phyloP scores from a whole-genome alignment of 2,113 vertebrate species.

The Genyomyrus donnyi region DNA sequence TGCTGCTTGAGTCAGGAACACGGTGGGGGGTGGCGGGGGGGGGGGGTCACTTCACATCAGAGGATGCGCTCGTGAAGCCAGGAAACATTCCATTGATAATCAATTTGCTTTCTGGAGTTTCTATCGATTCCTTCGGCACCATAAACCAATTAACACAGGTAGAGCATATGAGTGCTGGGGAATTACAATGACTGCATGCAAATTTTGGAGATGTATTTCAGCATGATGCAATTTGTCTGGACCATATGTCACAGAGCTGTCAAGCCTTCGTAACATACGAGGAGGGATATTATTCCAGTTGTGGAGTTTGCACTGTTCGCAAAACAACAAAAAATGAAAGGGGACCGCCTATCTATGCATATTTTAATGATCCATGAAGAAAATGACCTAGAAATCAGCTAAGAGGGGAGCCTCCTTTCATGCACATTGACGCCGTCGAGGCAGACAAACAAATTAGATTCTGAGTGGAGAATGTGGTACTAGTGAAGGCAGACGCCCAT shows the following conservation, averaged over 20 bases:
- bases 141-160: conserved; percentile 49
- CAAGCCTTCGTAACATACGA: conserved; percentile 10
- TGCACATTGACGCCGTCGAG: not conserved
- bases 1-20: conserved; percentile 13
- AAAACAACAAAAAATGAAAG: not conserved
- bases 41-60: conserved; percentile 11
- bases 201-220: conserved; percentile 38
- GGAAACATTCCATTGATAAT: conserved; percentile 10
- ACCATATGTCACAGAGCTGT: conserved; percentile 38
- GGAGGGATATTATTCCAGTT: conserved; percentile 21
- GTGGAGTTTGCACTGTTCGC: not conserved
- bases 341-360: too few species aligned
- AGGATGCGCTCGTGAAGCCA: not conserved
- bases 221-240: conserved; percentile 35
- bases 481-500: not conserved
- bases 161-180: conserved; percentile 42
- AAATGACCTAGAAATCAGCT: not conserved
- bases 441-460: not conserved
- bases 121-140: not conserved
- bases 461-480: not conserved
- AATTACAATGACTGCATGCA: conserved; percentile 48
- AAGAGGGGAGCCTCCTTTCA: not conserved
- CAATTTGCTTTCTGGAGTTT: not conserved
- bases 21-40: not conserved
- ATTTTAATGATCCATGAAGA: not conserved